Evolutionary conservation across 2,888 invertebrate genomes (phyloP), one percentile per base, ranked within the genome.

Genomic region (Syrphus vitripennis): DNA sequence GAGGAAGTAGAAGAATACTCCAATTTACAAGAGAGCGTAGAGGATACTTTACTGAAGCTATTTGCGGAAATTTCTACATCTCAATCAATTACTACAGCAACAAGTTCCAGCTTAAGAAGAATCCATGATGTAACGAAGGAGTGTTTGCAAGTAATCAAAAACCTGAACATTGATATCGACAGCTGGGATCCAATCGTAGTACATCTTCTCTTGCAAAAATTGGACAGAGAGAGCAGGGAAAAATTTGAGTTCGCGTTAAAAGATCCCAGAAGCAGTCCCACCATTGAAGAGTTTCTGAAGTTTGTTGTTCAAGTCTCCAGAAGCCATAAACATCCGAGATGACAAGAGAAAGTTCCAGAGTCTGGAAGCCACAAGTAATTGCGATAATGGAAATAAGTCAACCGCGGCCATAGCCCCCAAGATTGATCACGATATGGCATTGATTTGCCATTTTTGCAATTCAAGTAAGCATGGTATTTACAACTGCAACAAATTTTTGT

Each of bases 261-360:
- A 14, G 37, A 40, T n/a, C 40, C 40, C 5, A 40, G 37, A 40
- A 40, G 37, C 37, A 40, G 37, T 7, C 59, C 21, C 2, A 12
- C 67, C 12, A 16, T 67, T 16, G 37, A 19, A 4, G 72, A 65
- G 9, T 74, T 72, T 24, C 37, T 72, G 37, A 59, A 61, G n/a
- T 80, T 59, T 42, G 14, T 75, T 31, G 75, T 21, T 42, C 34
- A 70, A 76, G 45, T 31, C 63, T 14, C 53, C 74, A 31, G 74
- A 74, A 57, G 61, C 61, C 34, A 61, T 74, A 12, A 40, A 48
- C 26, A 48, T n/a, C n/a, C 59, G 26, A 55, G 74, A 74, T n/a
- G 16, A 69, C 19, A 63, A 16, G 19, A 61, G 31, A n/a, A 65
- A 42, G n/a, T 42, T 42, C 42, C 16, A 42, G 14, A 42, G 42